Conservation (phyloP, 2,888 invertebrate species). For the Ariolimax columbianus region DNA sequence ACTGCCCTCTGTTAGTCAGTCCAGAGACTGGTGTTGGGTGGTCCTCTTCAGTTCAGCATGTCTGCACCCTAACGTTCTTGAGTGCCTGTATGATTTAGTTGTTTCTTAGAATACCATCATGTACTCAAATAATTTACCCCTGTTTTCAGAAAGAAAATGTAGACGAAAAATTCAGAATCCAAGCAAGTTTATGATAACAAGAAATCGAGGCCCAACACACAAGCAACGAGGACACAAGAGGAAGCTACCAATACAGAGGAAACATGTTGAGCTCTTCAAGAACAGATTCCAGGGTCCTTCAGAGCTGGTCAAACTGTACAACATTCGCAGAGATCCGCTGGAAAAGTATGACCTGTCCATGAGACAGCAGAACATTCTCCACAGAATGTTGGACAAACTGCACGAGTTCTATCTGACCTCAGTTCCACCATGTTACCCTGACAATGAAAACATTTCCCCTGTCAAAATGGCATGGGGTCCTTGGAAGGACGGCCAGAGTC, state of each 20-base stretch:
- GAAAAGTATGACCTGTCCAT: slow-evolving; percentile 9
- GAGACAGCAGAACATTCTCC: neutral
- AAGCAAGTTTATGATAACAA: slow-evolving; percentile 10
- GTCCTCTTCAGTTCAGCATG: no score
- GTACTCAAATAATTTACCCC: no score
- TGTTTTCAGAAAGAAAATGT: slow-evolving; percentile 27
- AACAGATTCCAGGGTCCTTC: neutral
- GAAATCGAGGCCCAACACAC: neutral
- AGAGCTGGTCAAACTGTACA: slow-evolving; percentile 25
- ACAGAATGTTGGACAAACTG: slow-evolving; percentile 26
- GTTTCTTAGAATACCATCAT: no score
- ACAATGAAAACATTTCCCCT: slow-evolving; percentile 1
- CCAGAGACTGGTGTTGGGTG: no score
- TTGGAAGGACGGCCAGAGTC: slow-evolving; percentile 16
- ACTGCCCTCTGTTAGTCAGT: no score
- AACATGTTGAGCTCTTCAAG: neutral
- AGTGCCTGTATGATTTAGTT: no score
- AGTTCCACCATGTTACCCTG: slow-evolving; percentile 14
- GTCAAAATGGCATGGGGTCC: slow-evolving; percentile 24
- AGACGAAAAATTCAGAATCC: neutral
- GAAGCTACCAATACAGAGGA: neutral
- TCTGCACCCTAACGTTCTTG: no score
- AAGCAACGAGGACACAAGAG: neutral
- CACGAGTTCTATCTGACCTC: slow-evolving; percentile 29
- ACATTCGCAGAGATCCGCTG: slow-evolving; percentile 22